Percentiles rank a stretch among this genome's conserved stretches.
Conservation (phyloP, 2,113 vertebrate genomes). For the Silurus asotus region DNA sequence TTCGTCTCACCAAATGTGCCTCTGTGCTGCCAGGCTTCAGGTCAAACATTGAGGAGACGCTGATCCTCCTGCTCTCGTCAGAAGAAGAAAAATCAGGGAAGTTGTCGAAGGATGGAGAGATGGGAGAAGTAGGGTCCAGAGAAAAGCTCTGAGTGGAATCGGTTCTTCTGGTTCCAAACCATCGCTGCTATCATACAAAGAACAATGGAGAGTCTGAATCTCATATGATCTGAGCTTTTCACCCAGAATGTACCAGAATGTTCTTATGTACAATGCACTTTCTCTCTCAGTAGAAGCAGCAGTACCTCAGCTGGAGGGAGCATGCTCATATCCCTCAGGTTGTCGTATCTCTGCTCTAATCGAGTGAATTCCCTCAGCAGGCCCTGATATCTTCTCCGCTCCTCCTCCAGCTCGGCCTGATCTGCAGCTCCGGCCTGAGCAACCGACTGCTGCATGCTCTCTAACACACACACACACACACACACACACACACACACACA, state of each 20-base stretch:
- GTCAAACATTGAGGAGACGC: conserved; percentile 63
- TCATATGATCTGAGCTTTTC: background rate
- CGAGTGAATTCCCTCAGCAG: conserved; percentile 73
- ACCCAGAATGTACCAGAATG: background rate
- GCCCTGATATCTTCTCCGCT: conserved; percentile 70
- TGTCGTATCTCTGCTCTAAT: conserved; percentile 79
- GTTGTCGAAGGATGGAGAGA: conserved; percentile 48
- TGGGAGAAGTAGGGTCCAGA: conserved; percentile 62
- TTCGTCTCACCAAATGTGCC: conserved; percentile 62
- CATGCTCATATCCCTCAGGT: conserved; percentile 72
- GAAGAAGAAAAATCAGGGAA: conserved; percentile 54
- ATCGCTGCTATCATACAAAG: conserved; percentile 58
- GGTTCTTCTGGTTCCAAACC: conserved; percentile 63
- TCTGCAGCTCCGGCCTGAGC: conserved; percentile 54
- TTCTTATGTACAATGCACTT: background rate
- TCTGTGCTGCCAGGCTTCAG: conserved; percentile 56
- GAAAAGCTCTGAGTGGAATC: conserved; percentile 68
- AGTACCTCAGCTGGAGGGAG: conserved; percentile 68
- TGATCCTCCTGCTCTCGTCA: conserved; percentile 65
- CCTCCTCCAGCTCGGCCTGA: conserved; percentile 73
- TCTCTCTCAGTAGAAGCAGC: background rate
- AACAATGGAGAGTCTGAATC: background rate
- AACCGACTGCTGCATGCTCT: conserved; percentile 55
- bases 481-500: conserved; percentile 16
- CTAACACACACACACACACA: conserved; percentile 46